Evolutionary conservation across 1,140 invertebrate species (phyloP).

Genomic region (Nomia melanderi): DNA sequence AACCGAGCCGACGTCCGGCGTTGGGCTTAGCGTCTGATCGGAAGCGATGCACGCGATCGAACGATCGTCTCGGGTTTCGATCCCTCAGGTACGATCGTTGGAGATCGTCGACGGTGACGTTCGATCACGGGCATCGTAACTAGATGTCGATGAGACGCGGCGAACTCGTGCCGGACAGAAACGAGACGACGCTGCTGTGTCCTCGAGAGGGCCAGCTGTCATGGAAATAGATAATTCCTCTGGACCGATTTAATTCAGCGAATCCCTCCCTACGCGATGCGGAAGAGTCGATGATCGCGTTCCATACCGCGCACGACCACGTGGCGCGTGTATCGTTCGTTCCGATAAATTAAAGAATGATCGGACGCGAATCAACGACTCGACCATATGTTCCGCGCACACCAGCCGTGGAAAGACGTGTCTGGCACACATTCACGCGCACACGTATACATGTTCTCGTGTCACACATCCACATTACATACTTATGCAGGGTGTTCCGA

Average conservation of each 20-base stretch:
- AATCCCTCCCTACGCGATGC: conserved; percentile 56
- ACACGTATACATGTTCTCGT: background rate
- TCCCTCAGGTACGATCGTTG: too few relatives aligned
- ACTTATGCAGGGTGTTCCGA: too few relatives aligned
- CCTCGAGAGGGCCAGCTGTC: conserved; percentile 2
- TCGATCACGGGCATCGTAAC: too few relatives aligned
- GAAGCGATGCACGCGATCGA: background rate
- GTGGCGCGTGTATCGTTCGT: conserved; percentile 13
- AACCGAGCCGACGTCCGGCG: conserved; percentile 50
- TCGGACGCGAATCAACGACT: conserved; percentile 2
- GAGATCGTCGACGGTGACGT: too few relatives aligned
- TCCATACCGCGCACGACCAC: conserved; percentile 23
- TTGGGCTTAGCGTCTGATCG: background rate
- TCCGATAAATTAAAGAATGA: conserved; percentile 40
- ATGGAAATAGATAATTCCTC: conserved; percentile 37
- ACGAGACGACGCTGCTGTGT: conserved; percentile 20
- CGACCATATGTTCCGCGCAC: background rate
- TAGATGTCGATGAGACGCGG: background rate
- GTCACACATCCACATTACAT: background rate
- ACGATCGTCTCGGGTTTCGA: background rate
- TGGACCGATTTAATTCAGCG: conserved; percentile 59
- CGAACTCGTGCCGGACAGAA: conserved; percentile 31
- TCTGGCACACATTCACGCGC: background rate
- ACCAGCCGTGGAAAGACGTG: conserved; percentile 15
- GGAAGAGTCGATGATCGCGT: conserved; percentile 2